Base-by-base conservation (phyloP, 2,113 vertebrate genomes). In the Cheirogaleus medius region DNA sequence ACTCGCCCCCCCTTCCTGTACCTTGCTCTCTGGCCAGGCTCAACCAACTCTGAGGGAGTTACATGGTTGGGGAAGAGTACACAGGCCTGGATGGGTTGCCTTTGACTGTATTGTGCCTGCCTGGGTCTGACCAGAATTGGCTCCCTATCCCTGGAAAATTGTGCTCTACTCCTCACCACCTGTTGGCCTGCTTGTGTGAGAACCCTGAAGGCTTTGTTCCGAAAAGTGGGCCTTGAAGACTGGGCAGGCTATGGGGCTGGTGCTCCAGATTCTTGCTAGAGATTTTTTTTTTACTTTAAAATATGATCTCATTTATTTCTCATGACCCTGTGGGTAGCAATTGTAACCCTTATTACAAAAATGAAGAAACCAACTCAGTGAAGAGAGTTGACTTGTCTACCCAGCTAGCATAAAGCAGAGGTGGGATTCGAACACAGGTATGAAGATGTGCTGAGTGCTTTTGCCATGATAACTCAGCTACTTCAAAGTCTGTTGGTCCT, bases 191-290 rank as follows among this genome's bases (percentile, higher is more conserved):
- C 76, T n/a, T 34, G 3, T 25, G 2, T 11, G 49, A 54, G 21
- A 21, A 1, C 56, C 25, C 8, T 4, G 44, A 15, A 47, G 64
- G 14, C 1, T 18, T 3, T 0, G 1, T 0, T n/a, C 37, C n/a
- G 39, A 2, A 23, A 29, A 27, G 13, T 32, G 32, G 21, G 32
- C 12, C 20, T 39, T 5, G n/a, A 60, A 17, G 29, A 27, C 34
- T 0, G 37, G 42, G 32, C 69, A 4, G 54, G 52, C 56, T 3
- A 1, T 27, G 34, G n/a, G 12, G 27, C 23, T 39, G 18, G 32
- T 0, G 42, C 17, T 42, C 23, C 23, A 5, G 32, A 4, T n/a
- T 1, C 21, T 81, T 80, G 58, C 13, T 0, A 47, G 47, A 47
- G 47, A 47, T 10, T 47, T 47, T 47, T 47, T 47, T 42, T 47